These are phyloP conservation scores for Chloroclystis v-ata DNA, from an alignment of 2,888 invertebrate genomes.

Conservation along the genomic window DNA sequence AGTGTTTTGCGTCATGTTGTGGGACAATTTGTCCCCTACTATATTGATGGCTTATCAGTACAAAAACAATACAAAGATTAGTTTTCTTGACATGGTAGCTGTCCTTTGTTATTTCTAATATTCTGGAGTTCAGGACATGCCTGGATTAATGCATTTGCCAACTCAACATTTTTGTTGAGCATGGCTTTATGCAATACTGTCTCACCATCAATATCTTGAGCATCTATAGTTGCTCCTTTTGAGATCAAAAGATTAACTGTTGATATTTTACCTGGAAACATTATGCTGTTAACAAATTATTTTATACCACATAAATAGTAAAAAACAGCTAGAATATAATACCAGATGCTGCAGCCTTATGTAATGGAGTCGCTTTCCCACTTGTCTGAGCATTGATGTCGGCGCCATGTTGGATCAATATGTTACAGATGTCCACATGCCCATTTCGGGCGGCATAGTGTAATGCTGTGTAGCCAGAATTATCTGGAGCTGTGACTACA, in stretches of 20 bases:
- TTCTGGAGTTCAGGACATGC: conserved; percentile 50
- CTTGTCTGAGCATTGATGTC: conserved; percentile 85
- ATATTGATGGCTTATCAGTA: too few species aligned
- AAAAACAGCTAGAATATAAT: too few species aligned
- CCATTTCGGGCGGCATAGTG: conserved; percentile 94
- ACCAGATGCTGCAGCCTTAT: conserved; percentile 88
- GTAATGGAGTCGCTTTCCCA: conserved; percentile 88
- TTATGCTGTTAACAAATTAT: too few species aligned
- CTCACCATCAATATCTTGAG: conserved; percentile 88
- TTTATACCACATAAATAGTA: neutral
- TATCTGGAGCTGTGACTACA: conserved; percentile 81
- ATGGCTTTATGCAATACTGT: conserved; percentile 88
- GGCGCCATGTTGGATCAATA: conserved; percentile 84
- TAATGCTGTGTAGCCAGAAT: conserved; percentile 90
- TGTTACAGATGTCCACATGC: conserved; percentile 82
- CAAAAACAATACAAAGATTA: neutral
- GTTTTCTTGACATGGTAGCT: conserved; percentile 11
- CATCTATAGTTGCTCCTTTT: conserved; percentile 79
- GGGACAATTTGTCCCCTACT: too few species aligned
- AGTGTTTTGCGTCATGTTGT: too few species aligned
- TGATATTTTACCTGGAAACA: conserved; percentile 77
- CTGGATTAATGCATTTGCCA: conserved; percentile 61
- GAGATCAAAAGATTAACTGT: conserved; percentile 82
- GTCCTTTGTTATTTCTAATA: conserved; percentile 61
- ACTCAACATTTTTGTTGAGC: conserved; percentile 69